A percentile compares a stretch with the other conserved stretches of the same genome.
phyloP scores from a whole-genome alignment of 2,113 vertebrate genomes.

The Onychostruthus taczanowskii region DNA sequence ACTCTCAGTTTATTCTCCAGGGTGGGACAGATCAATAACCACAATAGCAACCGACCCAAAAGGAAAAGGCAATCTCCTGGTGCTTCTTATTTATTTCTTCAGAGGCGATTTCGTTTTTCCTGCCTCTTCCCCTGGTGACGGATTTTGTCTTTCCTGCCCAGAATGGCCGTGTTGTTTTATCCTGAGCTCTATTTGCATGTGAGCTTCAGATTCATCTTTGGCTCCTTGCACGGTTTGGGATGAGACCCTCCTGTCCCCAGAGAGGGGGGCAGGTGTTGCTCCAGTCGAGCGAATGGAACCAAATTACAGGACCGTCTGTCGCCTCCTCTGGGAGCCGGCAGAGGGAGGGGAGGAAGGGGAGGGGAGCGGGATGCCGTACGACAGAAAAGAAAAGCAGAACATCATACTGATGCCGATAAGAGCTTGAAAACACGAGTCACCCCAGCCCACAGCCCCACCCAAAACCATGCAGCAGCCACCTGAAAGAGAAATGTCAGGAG shows the following conservation, averaged over 20 bases:
- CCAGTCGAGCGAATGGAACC: constrained; percentile 99
- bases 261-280: constrained; percentile 99
- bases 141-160: constrained; percentile 55
- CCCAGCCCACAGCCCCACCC: constrained; percentile 49
- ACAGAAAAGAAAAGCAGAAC: constrained; percentile 59
- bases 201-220: constrained; percentile 75
- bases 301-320: constrained; percentile 93
- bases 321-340: constrained; percentile 94
- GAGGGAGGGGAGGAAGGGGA: constrained; percentile 75
- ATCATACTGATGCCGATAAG: constrained; percentile 38
- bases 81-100: constrained; percentile 51
- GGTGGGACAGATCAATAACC: constrained; percentile 30
- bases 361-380: constrained; percentile 47
- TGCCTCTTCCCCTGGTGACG: constrained; percentile 18
- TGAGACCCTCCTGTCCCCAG: constrained; percentile 82
- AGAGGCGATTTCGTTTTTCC: constrained; percentile 32
- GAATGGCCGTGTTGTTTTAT: constrained; percentile 27
- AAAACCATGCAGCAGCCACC: constrained; percentile 50
- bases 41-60: constrained; percentile 6
- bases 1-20: constrained; percentile 16
- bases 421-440: constrained; percentile 54
- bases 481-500: constrained; percentile 41
- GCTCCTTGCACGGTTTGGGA: constrained; percentile 75
- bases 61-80: constrained; percentile 31
- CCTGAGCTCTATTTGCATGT: constrained; percentile 64